A percentile compares a stretch with the other conserved stretches of the same genome.
These are phyloP conservation scores for Phainopepla nitens DNA, from an alignment of 2,113 vertebrate species.

Conservation along the genomic window DNA sequence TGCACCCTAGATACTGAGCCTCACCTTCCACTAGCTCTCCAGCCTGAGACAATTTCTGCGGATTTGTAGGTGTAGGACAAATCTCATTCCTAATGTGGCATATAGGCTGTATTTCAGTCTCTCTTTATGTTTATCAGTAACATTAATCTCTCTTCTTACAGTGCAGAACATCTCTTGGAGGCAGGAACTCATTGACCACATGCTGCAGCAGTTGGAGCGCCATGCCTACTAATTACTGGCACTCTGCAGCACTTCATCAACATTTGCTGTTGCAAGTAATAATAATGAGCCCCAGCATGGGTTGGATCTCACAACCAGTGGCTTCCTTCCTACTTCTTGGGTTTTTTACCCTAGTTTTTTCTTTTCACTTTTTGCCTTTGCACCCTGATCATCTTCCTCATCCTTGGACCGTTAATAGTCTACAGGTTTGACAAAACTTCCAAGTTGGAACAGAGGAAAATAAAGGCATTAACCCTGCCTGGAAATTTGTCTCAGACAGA, in stretches of 20 bases:
- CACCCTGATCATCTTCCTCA: background rate
- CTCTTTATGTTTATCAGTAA: slow-evolving; percentile 16
- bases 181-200: slow-evolving; percentile 58
- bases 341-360: background rate
- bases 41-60: background rate
- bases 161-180: slow-evolving; percentile 40
- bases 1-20: background rate
- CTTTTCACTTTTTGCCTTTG: background rate
- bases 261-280: slow-evolving; percentile 45
- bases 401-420: background rate
- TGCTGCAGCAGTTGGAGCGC: slow-evolving; percentile 48
- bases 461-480: background rate
- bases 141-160: slow-evolving; percentile 29
- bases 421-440: background rate
- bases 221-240: slow-evolving; percentile 51
- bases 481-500: background rate
- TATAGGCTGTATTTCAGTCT: slow-evolving; percentile 14
- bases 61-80: background rate
- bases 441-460: background rate
- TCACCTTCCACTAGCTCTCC: background rate
- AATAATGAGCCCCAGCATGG: slow-evolving; percentile 23
- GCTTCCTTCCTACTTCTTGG: background rate
- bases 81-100: background rate
- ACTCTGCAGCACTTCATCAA: slow-evolving; percentile 35
- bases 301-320: background rate